A percentile compares a stretch with the other conserved stretches of the same genome.
phyloP scores from a whole-genome alignment of 2,888 invertebrate genomes.

The Chelonus formosanus region DNA sequence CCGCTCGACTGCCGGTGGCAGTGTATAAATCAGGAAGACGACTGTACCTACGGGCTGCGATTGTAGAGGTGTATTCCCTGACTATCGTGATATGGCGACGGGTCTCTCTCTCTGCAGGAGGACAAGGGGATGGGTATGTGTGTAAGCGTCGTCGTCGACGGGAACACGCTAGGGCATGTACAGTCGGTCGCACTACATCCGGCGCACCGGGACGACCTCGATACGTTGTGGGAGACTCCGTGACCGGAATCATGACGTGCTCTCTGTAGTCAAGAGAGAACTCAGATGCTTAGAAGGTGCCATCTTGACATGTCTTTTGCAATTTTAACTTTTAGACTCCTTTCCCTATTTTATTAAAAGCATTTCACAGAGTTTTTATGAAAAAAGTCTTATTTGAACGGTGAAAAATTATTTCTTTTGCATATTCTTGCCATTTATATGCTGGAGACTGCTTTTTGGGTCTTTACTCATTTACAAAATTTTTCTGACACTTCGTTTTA shows the following conservation, averaged over 20 bases:
- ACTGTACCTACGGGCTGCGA: constrained; percentile 47
- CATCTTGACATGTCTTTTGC: constrained; percentile 24
- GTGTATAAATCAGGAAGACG: constrained; percentile 63
- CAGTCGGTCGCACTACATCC: constrained; percentile 52
- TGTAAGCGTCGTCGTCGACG: constrained; percentile 19
- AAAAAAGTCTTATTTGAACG: too few relatives aligned
- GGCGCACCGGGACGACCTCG: constrained; percentile 55
- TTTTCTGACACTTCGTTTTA: too few relatives aligned
- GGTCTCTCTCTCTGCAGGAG: constrained; percentile 14
- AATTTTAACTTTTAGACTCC: constrained; percentile 14
- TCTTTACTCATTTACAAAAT: too few relatives aligned
- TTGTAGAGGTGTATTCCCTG: constrained; percentile 15
- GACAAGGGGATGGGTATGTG: constrained; percentile 9
- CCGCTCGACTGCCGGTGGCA: constrained; percentile 53
- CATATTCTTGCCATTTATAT: too few relatives aligned
- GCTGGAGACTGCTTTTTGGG: too few relatives aligned
- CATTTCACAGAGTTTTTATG: too few relatives aligned
- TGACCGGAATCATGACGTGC: constrained; percentile 57
- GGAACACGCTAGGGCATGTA: constrained; percentile 45
- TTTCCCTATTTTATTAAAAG: constrained; percentile 6
- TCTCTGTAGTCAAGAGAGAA: constrained; percentile 18
- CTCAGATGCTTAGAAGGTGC: background rate
- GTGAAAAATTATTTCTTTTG: too few relatives aligned
- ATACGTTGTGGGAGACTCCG: constrained; percentile 60
- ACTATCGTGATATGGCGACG: constrained; percentile 42